Evolutionary conservation across 2,888 invertebrate genomes (phyloP), one percentile per base, ranked within the genome.

Genomic region (Punctoribates punctum): DNA sequence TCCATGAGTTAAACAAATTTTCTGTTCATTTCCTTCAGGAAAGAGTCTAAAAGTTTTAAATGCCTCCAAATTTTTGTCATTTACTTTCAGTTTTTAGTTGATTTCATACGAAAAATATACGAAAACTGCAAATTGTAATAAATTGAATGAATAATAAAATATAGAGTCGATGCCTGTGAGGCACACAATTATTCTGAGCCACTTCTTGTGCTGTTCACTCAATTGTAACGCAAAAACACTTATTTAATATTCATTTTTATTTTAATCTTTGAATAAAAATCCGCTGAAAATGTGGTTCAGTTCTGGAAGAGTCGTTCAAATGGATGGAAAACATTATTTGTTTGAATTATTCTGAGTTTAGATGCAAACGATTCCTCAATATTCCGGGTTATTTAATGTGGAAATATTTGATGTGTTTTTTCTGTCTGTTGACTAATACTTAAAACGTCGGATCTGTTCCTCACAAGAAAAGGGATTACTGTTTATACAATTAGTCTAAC

Each of bases 401-500:
- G 2, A 51, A 20, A 51, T n/a, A n/a, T n/a, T 51, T n/a, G 51
- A 51, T 51, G 3, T 48, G n/a, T 5, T 51, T n/a, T 51, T 51
- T 48, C 3, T 48, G 48, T 17, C 4, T 34, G 34, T n/a, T 20
- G 20, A n/a, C n/a, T 20, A 51, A 51, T 51, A 51, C 5, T 51
- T 51, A 6, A 51, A 51, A 51, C n/a, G 5, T 11, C 8, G 25
- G 23, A 20, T 20, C 57, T 8, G 25, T 57, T 23, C n/a, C 13
- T 20, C 57, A 25, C 3, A 57, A 4, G 20, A 8, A 54, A 6
- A 23, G 23, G n/a, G 51, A 20, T 13, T 25, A 57, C 25, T 57
- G 57, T 57, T 57, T 57, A 57, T 57, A 57, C 57, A 57, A 57
- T 57, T 62, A 62, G 62, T 62, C 34, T 62, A 8, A 34, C 29